These are phyloP conservation scores for Invenusta paracnida DNA, from an alignment of 2,888 invertebrate species.

Conservation along the genomic window DNA sequence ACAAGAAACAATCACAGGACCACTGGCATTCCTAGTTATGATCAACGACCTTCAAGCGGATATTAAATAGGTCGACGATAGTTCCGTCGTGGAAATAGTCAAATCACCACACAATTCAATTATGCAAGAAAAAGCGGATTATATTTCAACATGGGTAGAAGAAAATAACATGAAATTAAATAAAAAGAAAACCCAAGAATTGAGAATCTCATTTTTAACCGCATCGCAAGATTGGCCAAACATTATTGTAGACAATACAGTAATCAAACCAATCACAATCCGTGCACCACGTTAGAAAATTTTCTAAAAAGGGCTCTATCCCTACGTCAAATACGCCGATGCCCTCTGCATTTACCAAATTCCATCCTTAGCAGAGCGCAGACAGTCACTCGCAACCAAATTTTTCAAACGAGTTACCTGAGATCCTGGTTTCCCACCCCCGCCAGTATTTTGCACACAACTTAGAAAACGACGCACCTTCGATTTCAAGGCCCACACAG, in stretches of 20 bases:
- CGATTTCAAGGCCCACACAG: background rate
- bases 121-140: background rate
- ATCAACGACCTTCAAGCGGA: background rate
- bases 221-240: no score
- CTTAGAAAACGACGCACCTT: background rate
- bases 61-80: background rate
- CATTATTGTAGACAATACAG: no score
- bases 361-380: background rate
- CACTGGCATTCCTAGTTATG: background rate
- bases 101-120: background rate
- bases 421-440: no score
- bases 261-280: background rate
- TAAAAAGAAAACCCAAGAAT: background rate
- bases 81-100: background rate
- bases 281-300: background rate
- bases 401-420: background rate
- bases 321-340: background rate
- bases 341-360: background rate
- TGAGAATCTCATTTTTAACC: background rate
- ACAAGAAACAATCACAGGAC: background rate
- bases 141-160: background rate
- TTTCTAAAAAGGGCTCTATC: background rate
- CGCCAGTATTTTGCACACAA: no score
- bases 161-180: background rate
- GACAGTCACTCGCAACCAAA: background rate